These are phyloP conservation scores for Euthynnus affinis DNA, from an alignment of 2,797 vertebrate species.

Conservation along the genomic window DNA sequence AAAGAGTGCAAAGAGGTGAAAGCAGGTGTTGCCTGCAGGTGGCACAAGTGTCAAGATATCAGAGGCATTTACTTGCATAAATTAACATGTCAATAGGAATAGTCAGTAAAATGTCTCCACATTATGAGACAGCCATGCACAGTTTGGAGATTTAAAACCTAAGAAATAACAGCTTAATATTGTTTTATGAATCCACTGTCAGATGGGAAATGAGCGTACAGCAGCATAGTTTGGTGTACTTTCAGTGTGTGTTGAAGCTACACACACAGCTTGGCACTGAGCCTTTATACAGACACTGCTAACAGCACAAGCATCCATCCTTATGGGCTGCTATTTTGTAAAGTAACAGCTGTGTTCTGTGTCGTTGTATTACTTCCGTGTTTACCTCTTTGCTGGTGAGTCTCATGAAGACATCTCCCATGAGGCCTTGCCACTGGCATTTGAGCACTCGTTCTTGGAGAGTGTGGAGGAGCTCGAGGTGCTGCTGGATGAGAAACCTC, in stretches of 20 bases:
- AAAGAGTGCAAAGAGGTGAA: background rate
- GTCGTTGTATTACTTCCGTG: background rate
- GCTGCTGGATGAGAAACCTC: conserved; percentile 96
- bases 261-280: no score
- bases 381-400: conserved; percentile 95
- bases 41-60: background rate
- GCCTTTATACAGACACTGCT: background rate
- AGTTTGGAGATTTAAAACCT: background rate
- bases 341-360: background rate
- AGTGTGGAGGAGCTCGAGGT: conserved; percentile 93
- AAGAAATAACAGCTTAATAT: background rate
- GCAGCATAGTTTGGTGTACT: background rate
- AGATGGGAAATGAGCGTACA: background rate
- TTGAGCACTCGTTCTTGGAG: conserved; percentile 95
- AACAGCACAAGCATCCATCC: background rate
- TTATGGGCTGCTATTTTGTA: background rate
- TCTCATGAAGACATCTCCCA: conserved; percentile 97
- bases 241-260: no score
- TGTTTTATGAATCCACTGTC: background rate
- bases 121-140: background rate
- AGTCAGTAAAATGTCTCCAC: background rate
- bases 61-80: background rate
- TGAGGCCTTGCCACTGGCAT: conserved; percentile 95
- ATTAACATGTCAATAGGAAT: background rate
- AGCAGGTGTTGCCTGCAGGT: background rate